phyloP scores from a whole-genome alignment of 2,113 vertebrate genomes.

The Smithornis capensis region DNA sequence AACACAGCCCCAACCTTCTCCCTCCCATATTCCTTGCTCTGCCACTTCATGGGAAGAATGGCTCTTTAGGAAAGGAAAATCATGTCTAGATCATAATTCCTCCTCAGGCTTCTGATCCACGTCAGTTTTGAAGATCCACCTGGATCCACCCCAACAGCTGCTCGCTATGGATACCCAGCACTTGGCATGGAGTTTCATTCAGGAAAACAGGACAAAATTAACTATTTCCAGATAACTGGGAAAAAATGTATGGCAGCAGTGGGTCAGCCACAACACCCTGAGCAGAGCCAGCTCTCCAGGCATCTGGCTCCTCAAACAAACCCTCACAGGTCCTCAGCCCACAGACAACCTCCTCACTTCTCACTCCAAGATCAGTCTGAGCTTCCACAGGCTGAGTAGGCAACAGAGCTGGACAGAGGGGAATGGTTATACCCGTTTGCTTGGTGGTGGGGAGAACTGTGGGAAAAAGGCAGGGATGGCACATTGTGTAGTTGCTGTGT shows the following conservation, averaged over 20 bases:
- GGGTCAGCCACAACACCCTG: background rate
- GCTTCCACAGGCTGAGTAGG: background rate
- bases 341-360: background rate
- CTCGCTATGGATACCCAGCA: background rate
- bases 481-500: background rate
- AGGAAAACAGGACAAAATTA: background rate
- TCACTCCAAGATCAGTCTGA: background rate
- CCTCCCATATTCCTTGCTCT: background rate
- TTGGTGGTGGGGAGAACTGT: accelerated
- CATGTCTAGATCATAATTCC: accelerated
- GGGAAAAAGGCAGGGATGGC: background rate
- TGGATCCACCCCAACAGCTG: background rate
- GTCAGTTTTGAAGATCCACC: background rate
- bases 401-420: accelerated
- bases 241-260: background rate
- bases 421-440: background rate
- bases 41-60: background rate
- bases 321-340: background rate
- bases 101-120: accelerated
- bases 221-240: background rate
- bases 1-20: background rate
- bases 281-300: background rate
- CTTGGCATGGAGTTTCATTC: background rate
- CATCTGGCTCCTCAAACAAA: background rate
- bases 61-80: background rate